Evolutionary conservation across 1,140 invertebrate species (phyloP).

Genomic region (Rhizoglyphus robini): DNA sequence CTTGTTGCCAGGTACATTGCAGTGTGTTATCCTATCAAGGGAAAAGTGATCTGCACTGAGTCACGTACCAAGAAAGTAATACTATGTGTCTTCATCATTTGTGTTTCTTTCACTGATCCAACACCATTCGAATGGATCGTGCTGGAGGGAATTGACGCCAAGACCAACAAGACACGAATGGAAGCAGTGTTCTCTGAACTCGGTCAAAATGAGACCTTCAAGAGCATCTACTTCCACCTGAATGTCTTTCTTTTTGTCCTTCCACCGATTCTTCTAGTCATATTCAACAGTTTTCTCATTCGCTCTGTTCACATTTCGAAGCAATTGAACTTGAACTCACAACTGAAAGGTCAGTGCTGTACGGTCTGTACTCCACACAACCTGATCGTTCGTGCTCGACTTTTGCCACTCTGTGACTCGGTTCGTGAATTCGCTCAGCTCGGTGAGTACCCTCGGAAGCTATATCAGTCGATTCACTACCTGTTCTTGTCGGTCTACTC

Average conservation of each 20-base stretch:
- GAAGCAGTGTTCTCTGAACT: slow-evolving; percentile 29
- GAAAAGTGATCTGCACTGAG: slow-evolving; percentile 53
- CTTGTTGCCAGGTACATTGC: slow-evolving; percentile 44
- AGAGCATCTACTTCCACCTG: slow-evolving; percentile 49
- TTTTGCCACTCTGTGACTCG: background rate
- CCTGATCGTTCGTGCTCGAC: background rate
- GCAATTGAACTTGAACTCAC: too few species aligned
- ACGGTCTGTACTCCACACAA: too few species aligned
- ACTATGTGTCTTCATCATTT: slow-evolving; percentile 45
- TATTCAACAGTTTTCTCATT: slow-evolving; percentile 59
- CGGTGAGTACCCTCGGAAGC: too few species aligned
- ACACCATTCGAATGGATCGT: slow-evolving; percentile 49
- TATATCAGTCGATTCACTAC: too few species aligned
- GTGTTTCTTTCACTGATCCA: slow-evolving; percentile 46
- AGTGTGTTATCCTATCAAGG: slow-evolving; percentile 57
- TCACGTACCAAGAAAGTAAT: slow-evolving; percentile 42
- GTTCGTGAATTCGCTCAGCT: too few species aligned
- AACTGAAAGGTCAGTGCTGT: too few species aligned
- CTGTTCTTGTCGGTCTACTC: too few species aligned
- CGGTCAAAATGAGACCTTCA: slow-evolving; percentile 43
- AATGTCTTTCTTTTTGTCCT: slow-evolving; percentile 50
- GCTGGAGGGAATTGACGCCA: slow-evolving; percentile 27
- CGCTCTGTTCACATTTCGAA: slow-evolving; percentile 48
- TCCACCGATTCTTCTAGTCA: slow-evolving; percentile 48
- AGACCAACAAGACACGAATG: slow-evolving; percentile 23